These are phyloP conservation scores for Taurulus bubalis DNA, from an alignment of 2,113 vertebrate species.

Conservation along the genomic window DNA sequence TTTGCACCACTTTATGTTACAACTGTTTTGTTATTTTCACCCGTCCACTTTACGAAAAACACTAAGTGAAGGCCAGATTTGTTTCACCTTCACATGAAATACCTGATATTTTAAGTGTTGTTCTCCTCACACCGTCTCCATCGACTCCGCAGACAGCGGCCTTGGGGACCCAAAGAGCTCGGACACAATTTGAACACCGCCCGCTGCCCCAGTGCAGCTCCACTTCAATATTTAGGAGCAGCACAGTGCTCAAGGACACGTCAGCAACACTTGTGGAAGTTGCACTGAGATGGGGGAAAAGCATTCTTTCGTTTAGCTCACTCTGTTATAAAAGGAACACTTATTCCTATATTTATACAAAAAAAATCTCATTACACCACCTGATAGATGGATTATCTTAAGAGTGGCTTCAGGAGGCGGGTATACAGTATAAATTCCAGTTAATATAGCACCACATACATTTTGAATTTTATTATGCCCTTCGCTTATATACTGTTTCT, in stretches of 20 bases:
- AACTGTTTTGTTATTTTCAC: background rate
- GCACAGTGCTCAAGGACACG: constrained; percentile 32
- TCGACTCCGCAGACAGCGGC: background rate
- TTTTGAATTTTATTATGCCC: background rate
- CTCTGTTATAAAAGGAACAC: background rate
- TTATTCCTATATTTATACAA: background rate
- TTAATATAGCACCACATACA: constrained; percentile 7
- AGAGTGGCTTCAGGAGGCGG: background rate
- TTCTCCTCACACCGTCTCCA: background rate
- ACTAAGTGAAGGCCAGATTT: background rate
- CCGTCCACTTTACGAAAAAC: background rate
- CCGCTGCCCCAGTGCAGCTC: background rate
- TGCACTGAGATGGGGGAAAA: background rate
- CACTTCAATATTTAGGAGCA: background rate
- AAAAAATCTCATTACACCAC: constrained; percentile 25
- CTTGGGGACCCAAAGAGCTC: background rate
- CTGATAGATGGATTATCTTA: constrained; percentile 11
- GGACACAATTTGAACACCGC: background rate
- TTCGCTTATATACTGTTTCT: background rate
- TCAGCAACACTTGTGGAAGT: background rate
- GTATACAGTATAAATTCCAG: background rate
- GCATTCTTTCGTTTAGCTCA: background rate
- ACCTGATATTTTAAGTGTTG: background rate
- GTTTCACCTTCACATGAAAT: background rate
- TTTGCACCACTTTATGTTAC: background rate